Base-by-base conservation (phyloP, 2,113 vertebrate genomes). In the Mohoua ochrocephala region DNA sequence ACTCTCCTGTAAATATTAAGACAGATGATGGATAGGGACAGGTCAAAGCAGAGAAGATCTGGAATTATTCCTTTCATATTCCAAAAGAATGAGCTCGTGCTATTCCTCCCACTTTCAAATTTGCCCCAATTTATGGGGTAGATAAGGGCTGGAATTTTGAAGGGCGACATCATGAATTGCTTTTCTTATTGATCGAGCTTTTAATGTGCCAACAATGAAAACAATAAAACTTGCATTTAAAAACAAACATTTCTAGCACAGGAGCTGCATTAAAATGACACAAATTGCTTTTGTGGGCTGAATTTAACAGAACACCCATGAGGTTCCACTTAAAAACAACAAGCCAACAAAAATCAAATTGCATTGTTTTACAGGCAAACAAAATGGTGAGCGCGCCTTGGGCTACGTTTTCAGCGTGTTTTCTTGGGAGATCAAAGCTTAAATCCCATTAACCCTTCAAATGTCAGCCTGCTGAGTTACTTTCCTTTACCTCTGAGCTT, bases 251-350 rank as follows among this genome's bases (percentile, higher is more conserved):
- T 88, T 91, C 94, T 73, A 90, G 70, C 81, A 96, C 94, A 84
- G 94, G 95, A 94, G 90, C 94, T 53, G 76, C 87, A 91, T 93
- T 93, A 93, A 96, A 97, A 96, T 88, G 96, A 97, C 87, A 96
- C 78, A 96, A 96, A 94, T 94, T 94, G 95, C 97, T 97, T 97
- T 95, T 97, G 96, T 96, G 97, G 97, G 95, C 91, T 84, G 94
- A 95, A 71, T 91, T 96, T 95, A 89, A 91, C 97, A 97, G 95
- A 95, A 96, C 95, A 96, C 97, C 97, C 97, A 97, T 96, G 95
- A 98, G 97, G 97, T 98, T 98, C 95, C 97, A 97, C 93, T 98
- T 97, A 98, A 97, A 98, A 92, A 96, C 94, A 97, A 97, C 97
- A 97, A 97, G 94, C 92, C 94, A 93, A 97, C 96, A 95, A 97